Percentiles rank a stretch among this genome's conserved stretches.
phyloP scores from a whole-genome alignment of 2,888 invertebrate species.

The Troglohyphantes excavatus region DNA sequence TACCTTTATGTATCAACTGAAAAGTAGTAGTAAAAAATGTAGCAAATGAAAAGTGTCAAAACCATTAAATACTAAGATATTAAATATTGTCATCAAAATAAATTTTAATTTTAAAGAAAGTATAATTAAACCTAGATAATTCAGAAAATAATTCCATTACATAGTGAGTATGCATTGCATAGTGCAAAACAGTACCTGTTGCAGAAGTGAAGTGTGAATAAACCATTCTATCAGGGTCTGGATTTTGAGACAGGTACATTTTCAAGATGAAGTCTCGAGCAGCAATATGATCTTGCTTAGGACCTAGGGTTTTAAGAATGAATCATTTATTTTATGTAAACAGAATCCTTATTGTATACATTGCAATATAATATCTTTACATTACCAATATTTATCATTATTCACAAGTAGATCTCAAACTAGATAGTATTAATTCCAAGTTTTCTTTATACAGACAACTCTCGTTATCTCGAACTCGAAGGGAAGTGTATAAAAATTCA shows the following conservation, averaged over 20 bases:
- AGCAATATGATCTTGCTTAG: conserved; percentile 90
- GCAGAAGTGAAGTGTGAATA: conserved; percentile 99
- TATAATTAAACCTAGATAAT: not conserved
- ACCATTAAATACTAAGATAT: not conserved
- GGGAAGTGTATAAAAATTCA: too few species aligned
- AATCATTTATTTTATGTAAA: too few species aligned
- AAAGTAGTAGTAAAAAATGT: too few species aligned
- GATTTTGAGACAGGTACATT: conserved; percentile 93
- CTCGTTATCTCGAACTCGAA: too few species aligned
- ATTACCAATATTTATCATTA: too few species aligned
- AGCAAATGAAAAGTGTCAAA: conserved; percentile 44
- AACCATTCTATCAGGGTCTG: conserved; percentile 96
- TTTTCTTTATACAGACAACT: too few species aligned
- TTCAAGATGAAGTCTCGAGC: conserved; percentile 94
- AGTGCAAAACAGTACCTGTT: too few species aligned
- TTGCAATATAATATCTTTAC: too few species aligned
- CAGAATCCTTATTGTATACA: too few species aligned
- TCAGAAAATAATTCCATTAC: too few species aligned
- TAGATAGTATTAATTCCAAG: too few species aligned
- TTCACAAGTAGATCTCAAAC: too few species aligned
- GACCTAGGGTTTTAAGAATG: conserved; percentile 85
- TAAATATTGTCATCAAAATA: not conserved
- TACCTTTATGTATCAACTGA: conserved; percentile 86
- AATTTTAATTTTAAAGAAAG: not conserved
- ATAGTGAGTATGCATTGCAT: conserved; percentile 23